A percentile compares a stretch with the other conserved stretches of the same genome.
Conservation (phyloP, 2,113 vertebrate species). For the Syngnathus floridae region DNA sequence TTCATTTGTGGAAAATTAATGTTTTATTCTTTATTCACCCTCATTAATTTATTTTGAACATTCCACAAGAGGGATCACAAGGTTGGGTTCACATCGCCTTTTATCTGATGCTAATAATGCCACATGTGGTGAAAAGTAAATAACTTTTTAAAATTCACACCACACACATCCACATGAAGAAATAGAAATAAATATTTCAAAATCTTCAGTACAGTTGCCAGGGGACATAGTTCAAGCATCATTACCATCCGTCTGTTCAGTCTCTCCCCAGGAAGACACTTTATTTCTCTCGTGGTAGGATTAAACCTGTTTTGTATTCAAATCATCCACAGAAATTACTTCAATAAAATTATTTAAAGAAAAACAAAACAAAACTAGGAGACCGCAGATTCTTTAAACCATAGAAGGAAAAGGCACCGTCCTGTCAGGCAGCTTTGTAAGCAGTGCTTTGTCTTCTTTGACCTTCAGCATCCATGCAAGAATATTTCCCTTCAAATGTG, state of each 20-base stretch:
- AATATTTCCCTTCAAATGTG: constrained; percentile 41
- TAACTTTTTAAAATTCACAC: background rate
- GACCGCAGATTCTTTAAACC: constrained; percentile 3
- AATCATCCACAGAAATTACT: constrained; percentile 20
- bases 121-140: constrained; percentile 1
- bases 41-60: background rate
- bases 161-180: background rate
- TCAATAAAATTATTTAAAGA: constrained; percentile 8
- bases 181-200: background rate
- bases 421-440: constrained; percentile 9
- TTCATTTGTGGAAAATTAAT: background rate
- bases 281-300: constrained; percentile 21
- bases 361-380: constrained; percentile 3
- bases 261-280: constrained; percentile 1
- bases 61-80: background rate
- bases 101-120: background rate
- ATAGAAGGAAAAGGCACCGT: constrained; percentile 8
- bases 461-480: constrained; percentile 33
- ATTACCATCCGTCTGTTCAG: constrained; percentile 24
- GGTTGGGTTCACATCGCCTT: background rate
- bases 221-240: constrained; percentile 12
- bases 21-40: background rate
- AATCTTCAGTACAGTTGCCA: background rate
- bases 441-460: constrained; percentile 39
- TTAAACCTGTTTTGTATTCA: constrained; percentile 24